These are phyloP conservation scores for Pseudochirops cupreus DNA, from an alignment of 2,797 vertebrate genomes.

Conservation along the genomic window DNA sequence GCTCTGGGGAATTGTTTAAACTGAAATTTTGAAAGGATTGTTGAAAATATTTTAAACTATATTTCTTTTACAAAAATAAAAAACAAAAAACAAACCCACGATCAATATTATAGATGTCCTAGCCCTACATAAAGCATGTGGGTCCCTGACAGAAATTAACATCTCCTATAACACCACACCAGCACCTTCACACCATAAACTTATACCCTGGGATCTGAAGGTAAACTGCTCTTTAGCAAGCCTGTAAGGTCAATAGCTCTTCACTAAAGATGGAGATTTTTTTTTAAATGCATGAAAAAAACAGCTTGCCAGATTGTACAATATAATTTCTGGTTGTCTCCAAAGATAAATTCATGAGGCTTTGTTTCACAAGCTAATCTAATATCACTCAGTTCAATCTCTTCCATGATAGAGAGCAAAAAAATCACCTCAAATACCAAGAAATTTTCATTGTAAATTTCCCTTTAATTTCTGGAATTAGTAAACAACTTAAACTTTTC, in stretches of 20 bases:
- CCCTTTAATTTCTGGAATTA: slow-evolving; percentile 73
- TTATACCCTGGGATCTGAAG: slow-evolving; percentile 53
- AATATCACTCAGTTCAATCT: slow-evolving; percentile 55
- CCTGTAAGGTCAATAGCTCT: slow-evolving; percentile 66
- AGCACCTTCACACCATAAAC: slow-evolving; percentile 39
- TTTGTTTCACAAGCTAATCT: slow-evolving; percentile 55
- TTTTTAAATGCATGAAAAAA: slow-evolving; percentile 30
- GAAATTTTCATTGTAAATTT: slow-evolving; percentile 52
- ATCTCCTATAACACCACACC: neutral
- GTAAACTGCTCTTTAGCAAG: slow-evolving; percentile 65
- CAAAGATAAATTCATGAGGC: slow-evolving; percentile 67
- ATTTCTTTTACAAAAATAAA: neutral
- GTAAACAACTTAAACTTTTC: slow-evolving; percentile 68
- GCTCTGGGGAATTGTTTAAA: slow-evolving; percentile 54
- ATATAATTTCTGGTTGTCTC: slow-evolving; percentile 68
- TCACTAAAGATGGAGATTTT: slow-evolving; percentile 58
- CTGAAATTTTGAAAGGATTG: slow-evolving; percentile 39
- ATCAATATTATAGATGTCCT: neutral
- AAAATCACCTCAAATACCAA: slow-evolving; percentile 62
- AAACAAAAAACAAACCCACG: too few species aligned
- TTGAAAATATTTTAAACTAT: neutral
- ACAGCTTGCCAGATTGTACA: slow-evolving; percentile 58
- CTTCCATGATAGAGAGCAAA: slow-evolving; percentile 23
- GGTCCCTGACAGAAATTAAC: slow-evolving; percentile 35
- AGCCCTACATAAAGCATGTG: slow-evolving; percentile 15